Conservation (phyloP, 2,797 vertebrate genomes). For the Gallirallus australis region DNA sequence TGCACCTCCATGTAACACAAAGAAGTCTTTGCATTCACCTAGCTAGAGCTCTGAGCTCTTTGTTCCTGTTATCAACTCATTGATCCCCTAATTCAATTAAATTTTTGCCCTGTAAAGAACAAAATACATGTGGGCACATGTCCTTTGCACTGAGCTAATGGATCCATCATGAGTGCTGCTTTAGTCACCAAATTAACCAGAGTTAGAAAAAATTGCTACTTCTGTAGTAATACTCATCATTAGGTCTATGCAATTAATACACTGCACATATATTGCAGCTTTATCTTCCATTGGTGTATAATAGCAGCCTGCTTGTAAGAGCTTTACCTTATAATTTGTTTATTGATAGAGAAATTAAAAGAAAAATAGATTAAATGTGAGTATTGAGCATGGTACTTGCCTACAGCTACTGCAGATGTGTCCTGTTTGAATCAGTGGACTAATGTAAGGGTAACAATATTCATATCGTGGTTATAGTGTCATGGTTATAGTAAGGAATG, state of each 20-base stretch:
- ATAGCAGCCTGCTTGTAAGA: neutral
- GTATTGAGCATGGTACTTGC: neutral
- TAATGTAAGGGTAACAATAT: neutral
- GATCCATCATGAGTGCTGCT: neutral
- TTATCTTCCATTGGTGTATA: neutral
- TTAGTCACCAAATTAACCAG: neutral
- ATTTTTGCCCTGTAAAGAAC: neutral
- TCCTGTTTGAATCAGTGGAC: neutral
- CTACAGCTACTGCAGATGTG: neutral
- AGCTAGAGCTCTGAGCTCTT: neutral
- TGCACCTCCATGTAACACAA: neutral
- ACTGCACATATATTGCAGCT: neutral
- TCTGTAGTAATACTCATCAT: neutral
- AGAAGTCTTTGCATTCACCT: neutral
- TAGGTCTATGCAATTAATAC: neutral
- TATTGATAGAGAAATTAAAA: neutral
- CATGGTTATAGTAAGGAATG: neutral
- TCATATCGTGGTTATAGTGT: neutral
- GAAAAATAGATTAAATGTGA: neutral
- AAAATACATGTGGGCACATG: neutral
- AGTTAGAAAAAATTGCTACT: constrained; percentile 6
- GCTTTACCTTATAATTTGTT: neutral
- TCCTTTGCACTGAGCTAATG: neutral
- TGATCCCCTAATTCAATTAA: neutral
- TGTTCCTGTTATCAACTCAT: neutral